Base-by-base conservation (phyloP, 2,797 vertebrate genomes). In the Myotis findleyi region DNA sequence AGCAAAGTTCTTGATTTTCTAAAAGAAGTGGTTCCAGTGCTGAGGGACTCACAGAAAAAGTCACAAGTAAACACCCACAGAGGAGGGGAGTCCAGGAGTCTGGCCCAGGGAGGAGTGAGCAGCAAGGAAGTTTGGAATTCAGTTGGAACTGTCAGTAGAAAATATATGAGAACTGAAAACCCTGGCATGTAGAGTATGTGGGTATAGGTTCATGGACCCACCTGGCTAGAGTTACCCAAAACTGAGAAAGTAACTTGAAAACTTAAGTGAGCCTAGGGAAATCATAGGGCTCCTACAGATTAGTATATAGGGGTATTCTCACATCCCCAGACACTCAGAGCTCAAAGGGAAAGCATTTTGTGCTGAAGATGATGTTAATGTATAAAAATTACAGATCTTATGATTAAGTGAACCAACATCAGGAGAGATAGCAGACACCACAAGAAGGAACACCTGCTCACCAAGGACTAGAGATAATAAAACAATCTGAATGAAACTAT, bases 201-300 rank as follows among this genome's bases (percentile, higher is more conserved):
- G 72, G 47, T 84, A 23, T 87, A 36, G 81, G 3, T 36, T 44
- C 36, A 36, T 47, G 25, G 64, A 64, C 7, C 68, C 83, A 88
- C 36, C 55, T 53, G 55, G 51, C 20, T 91, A 86, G 81, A 86
- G 76, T 94, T 89, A 94, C 20, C 38, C 73, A 55, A 62, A 92
- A 91, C 21, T 77, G 82, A 87, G 53, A 95, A 55, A 86, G 73
- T 81, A 92, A 90, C 79, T 82, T 90, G 77, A 69, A 85, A 96
- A 77, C 36, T 90, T 62, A 62, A 88, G 13, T 87, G 53, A 86
- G 41, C 85, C 55, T 77, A 90, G 55, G 41, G 14, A 95, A 92
- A 82, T 88, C 59, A 57, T 49, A 51, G 6, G 21, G n/a, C 49
- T 68, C 47, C 55, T 85, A 27, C 27, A 87, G 66, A 88, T 69